Base-by-base conservation (phyloP, 2,113 vertebrate species). In the Nycticorax nycticorax region DNA sequence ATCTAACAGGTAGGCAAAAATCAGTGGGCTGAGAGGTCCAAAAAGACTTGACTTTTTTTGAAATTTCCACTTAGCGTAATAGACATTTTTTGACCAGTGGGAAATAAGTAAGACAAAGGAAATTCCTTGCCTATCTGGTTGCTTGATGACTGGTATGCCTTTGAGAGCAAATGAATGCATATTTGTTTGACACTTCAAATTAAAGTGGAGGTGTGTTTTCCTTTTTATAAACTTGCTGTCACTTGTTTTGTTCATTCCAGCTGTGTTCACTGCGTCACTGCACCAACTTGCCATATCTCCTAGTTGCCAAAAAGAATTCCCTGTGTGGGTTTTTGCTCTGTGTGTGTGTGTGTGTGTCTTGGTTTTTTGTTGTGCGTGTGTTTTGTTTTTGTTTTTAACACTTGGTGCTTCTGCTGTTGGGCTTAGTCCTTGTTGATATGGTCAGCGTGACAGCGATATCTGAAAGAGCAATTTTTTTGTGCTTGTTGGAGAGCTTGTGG, bases 121-220 rank as follows among this genome's bases (percentile, higher is more conserved):
- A 93, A 89, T 97, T 95, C 87, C 92, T 96, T 71, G 28, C 72
- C 67, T 91, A 76, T 93, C 91, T 86, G 79, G 35, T 33, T 53
- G 81, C 89, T 69, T 22, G 26, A 55, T 83, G 91, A 89, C 67
- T 91, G 81, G 81, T 84, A 86, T 77, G 43, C 83, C 79, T 92
- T 87, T 90, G 94, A 94, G 95, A 94, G 92, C 83, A 91, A 93
- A 96, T 88, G 94, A 92, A 93, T 96, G 91, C 43, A 63, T 88
- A 88, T 90, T 92, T 97, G 73, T 74, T 69, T 96, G 97, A 97
- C 94, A 93, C 93, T 96, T 88, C 45, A 91, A 76, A 89, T 96
- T 97, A 88, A 95, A 96, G 89, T 88, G 93, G 94, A 95, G 96
- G 93, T 94, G 96, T 96, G 96, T 96, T 80, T 92, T 73, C 89